These are phyloP conservation scores for Masnerella sp. DNA, from an alignment of 2,888 invertebrate species.

Conservation along the genomic window DNA sequence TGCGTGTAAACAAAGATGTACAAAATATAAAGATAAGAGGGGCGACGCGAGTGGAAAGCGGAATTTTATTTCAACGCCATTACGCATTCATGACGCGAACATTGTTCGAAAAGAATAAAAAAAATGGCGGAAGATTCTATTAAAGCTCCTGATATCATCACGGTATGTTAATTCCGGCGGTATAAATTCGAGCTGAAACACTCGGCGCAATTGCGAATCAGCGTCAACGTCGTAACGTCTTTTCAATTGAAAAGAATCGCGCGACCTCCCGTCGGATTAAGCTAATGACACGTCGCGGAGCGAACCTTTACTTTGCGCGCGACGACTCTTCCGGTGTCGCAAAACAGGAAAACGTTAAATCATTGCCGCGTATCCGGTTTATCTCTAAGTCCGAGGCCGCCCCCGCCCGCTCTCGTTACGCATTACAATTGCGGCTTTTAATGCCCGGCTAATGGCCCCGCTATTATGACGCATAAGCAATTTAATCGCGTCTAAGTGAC, in stretches of 20 bases:
- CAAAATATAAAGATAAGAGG: too few relatives aligned
- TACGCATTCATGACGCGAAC: too few relatives aligned
- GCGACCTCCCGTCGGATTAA: constrained; percentile 35
- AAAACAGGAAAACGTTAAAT: constrained; percentile 52
- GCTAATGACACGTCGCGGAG: constrained; percentile 23
- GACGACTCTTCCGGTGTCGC: constrained; percentile 46
- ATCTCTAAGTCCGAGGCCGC: constrained; percentile 39
- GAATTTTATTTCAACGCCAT: too few relatives aligned
- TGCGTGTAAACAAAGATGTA: too few relatives aligned
- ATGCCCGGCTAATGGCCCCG: constrained; percentile 34
- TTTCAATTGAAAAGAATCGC: constrained; percentile 37
- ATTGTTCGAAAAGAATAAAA: too few relatives aligned
- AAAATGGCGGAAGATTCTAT: too few relatives aligned
- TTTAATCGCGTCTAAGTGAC: constrained; percentile 43
- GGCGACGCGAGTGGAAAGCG: too few relatives aligned
- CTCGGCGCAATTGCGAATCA: constrained; percentile 24
- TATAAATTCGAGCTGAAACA: not conserved
- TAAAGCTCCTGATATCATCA: too few relatives aligned
- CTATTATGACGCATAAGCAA: constrained; percentile 52
- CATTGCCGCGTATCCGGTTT: constrained; percentile 44
- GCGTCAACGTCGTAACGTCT: constrained; percentile 18
- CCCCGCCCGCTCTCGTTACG: constrained; percentile 33
- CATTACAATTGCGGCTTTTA: constrained; percentile 46
- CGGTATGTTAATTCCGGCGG: not conserved
- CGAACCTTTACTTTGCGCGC: constrained; percentile 13